These are phyloP conservation scores for Colletes collaris DNA, from an alignment of 2,888 invertebrate genomes.

Conservation along the genomic window DNA sequence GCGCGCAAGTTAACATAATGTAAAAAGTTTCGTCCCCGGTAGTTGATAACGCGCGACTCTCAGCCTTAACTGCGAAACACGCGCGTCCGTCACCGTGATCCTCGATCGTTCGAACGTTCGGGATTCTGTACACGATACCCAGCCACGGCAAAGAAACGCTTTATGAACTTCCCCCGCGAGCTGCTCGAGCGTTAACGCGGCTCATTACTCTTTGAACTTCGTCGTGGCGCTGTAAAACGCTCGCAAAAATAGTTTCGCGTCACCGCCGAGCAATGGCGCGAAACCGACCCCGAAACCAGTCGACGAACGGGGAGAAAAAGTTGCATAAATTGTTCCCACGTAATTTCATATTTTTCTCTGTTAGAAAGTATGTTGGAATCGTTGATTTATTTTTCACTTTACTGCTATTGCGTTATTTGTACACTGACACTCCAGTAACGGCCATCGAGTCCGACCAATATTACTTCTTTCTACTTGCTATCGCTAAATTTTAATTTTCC, in stretches of 20 bases:
- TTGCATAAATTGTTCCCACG: too few relatives aligned
- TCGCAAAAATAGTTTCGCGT: conserved; percentile 17
- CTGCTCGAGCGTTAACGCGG: conserved; percentile 40
- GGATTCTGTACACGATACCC: conserved; percentile 50
- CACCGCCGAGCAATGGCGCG: not conserved
- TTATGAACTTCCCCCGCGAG: conserved; percentile 35
- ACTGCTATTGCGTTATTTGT: too few relatives aligned
- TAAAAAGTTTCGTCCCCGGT: conserved; percentile 61
- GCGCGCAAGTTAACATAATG: conserved; percentile 69
- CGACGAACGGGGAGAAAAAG: too few relatives aligned
- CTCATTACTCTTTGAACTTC: conserved; percentile 62
- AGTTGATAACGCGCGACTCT: conserved; percentile 50
- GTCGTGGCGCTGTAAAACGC: conserved; percentile 49
- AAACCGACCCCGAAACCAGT: too few relatives aligned
- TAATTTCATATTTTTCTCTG: too few relatives aligned
- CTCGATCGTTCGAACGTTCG: conserved; percentile 49
- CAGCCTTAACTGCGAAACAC: conserved; percentile 17
- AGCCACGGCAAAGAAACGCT: conserved; percentile 36
- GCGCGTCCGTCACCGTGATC: conserved; percentile 20
- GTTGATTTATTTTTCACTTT: too few relatives aligned
- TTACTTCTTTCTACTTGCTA: too few relatives aligned
- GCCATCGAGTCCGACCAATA: too few relatives aligned
- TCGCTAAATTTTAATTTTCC: too few relatives aligned
- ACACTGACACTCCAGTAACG: too few relatives aligned
- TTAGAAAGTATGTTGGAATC: too few relatives aligned